Base-by-base conservation (phyloP, 2,797 vertebrate genomes). In the Tachyglossus aculeatus region DNA sequence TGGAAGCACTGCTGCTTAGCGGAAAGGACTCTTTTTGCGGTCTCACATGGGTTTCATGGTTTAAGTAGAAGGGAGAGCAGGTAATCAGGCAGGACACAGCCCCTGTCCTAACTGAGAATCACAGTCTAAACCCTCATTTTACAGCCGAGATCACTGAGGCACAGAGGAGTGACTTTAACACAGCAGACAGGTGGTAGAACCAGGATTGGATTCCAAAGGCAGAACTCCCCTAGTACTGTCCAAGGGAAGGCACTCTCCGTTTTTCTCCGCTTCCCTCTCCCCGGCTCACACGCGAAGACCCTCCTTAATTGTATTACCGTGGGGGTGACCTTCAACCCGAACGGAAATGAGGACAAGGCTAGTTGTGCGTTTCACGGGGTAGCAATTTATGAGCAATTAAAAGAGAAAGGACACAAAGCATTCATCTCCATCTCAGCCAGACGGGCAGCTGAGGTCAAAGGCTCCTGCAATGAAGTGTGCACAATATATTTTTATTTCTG, bases 361-460 rank as follows among this genome's bases (percentile, higher is more conserved):
- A 92, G 92, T 93, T 93, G 92, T 93, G 91, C 94, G 86, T 94
- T 93, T 93, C 79, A 83, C 91, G 89, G 90, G 91, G 91, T 94
- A 96, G 95, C 95, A 97, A 98, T 98, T 97, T 98, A 98, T 95
- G 96, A 97, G 95, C 96, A 98, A 98, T 98, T 97, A 98, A 98
- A 97, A 96, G 94, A 91, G 88, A 94, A 92, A 91, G 88, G 93
- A 96, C 93, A 94, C 88, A 91, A 93, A 88, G 93, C 94, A 97
- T 98, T 95, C 94, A 96, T 98, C 96, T 97, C 93, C 86, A 88
- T 92, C 89, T 88, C 93, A 94, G 94, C 86, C 82, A 91, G 91
- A 95, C 95, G 94, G 94, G 94, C 94, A 94, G 94, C 90, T 90
- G 92, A 93, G 94, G 93, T 94, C 93, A 95, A 93, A 95, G 93